Base-by-base conservation (phyloP, 2,888 invertebrate species). In the Rhodophaea formosa region DNA sequence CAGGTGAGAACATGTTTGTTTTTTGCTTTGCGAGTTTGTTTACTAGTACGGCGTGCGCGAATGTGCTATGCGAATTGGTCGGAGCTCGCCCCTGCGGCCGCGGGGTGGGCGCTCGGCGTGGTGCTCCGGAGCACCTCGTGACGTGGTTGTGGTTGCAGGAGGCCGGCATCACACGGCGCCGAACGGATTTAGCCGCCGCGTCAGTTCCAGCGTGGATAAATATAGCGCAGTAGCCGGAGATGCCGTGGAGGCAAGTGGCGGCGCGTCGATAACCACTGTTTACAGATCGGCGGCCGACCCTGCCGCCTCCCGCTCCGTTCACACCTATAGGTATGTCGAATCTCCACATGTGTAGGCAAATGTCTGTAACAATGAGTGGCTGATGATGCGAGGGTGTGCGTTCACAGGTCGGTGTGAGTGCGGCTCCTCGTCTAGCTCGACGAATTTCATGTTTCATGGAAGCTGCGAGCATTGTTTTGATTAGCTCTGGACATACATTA, bases 81-180 rank as follows among this genome's bases (percentile, higher is more conserved):
- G 65, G 70, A 66, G 71, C 70, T 71, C 63, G 73, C 74, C 77
- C 75, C 72, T 65, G 70, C 71, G 74, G 76, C 71, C 75, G 67
- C 58, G 67, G 68, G 69, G 68, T 66, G 70, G 71, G 59, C 68
- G 65, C 49, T 49, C 49, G 32, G 60, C 71, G 76, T 72, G 75
- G 74, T 72, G 76, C 78, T 73, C 66, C 76, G 74, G 78, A 77
- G 77, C 77, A 74, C 78, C 73, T 75, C 80, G 86, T 88, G 87
- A 88, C 88, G 82, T 86, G 86, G 80, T 87, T 89, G 86, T 89
- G 86, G 86, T 89, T 89, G 82, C 90, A 90, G 90, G 88, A 88
- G 85, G 82, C 80, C 84, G 85, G 84, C 82, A 82, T 80, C 83
- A 74, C 71, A 80, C 84, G 86, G 86, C 86, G 88, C 88, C 86